Evolutionary conservation across 92 coral and sea anemone genomes (phyloP), one percentile per base, ranked within the genome.

Genomic region (Blastomussa wellsi): DNA sequence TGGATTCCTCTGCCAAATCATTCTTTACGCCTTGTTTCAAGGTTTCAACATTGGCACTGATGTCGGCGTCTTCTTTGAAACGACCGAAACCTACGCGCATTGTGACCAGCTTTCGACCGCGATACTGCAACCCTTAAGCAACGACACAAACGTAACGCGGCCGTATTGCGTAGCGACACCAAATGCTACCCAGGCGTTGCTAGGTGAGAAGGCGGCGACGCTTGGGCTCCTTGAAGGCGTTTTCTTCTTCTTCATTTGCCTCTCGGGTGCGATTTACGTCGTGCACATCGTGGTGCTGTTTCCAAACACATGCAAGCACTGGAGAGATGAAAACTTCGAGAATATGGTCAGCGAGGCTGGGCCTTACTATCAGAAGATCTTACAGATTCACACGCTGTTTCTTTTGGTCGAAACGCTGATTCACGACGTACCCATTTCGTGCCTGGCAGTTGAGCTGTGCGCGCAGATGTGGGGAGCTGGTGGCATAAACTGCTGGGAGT

Each of bases 401-500:
- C 87, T 96, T 74, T 73, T 90, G 72, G 71, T 88, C 11, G 99
- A 94, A 79, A 95, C 97, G 42, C 86, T 96, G 26, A 66, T 96
- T 36, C 99, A 96, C 55, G 99, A 96, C 72, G 89, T 96, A 84
- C 98, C 99, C 36, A 84, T 94, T 76, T 92, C 98, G 13, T 84
- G 93, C 53, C 79, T 96, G 83, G 98, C 96, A 24, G 84, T 96
- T 22, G 99, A 96, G 94, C 79, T 96, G 78, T 94, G 98, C 82
- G 90, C 93, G 22, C 95, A 94, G 93, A 93, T 96, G 92, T 96
- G 99, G 99, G 95, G 95, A 3, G 90, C 91, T 19, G 98, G 90
- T 39, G 94, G 98, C 6, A 84, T 94, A 33, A 96, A 96, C 66
- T 96, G 98, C 79, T 96, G 98, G 98, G 98, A 94, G 35, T 96